Evolutionary conservation across 2,888 invertebrate genomes (phyloP).

Genomic region (Lapara coniferarum): DNA sequence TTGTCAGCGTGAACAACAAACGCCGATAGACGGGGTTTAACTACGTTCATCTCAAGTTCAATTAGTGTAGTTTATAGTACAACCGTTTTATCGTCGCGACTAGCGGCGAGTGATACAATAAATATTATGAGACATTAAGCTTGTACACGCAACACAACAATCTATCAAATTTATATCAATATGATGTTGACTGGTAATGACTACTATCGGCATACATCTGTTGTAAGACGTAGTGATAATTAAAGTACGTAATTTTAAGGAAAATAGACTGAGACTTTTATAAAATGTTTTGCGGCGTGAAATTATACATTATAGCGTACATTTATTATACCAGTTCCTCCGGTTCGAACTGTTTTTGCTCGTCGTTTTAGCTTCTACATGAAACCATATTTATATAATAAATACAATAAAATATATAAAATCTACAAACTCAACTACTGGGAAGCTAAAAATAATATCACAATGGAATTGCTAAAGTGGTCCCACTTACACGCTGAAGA

Average conservation of each 20-base stretch:
- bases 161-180: background rate
- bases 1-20: slow-evolving; percentile 15
- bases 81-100: background rate
- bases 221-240: background rate
- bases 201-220: background rate
- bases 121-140: background rate
- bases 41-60: background rate
- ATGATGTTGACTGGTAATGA: background rate
- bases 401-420: no score
- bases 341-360: no score
- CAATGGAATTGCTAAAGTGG: no score
- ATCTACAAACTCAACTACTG: no score
- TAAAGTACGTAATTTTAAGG: background rate
- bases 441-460: no score
- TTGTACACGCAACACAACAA: background rate
- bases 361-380: no score
- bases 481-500: no score
- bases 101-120: background rate
- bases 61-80: background rate
- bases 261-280: background rate
- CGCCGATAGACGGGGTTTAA: background rate
- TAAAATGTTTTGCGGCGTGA: no score
- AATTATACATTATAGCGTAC: no score
- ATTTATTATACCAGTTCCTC: no score
- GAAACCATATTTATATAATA: no score